Percentiles rank a stretch among this genome's conserved stretches.
phyloP scores from a whole-genome alignment of 1,140 invertebrate genomes.

The Dinoponera quadriceps region DNA sequence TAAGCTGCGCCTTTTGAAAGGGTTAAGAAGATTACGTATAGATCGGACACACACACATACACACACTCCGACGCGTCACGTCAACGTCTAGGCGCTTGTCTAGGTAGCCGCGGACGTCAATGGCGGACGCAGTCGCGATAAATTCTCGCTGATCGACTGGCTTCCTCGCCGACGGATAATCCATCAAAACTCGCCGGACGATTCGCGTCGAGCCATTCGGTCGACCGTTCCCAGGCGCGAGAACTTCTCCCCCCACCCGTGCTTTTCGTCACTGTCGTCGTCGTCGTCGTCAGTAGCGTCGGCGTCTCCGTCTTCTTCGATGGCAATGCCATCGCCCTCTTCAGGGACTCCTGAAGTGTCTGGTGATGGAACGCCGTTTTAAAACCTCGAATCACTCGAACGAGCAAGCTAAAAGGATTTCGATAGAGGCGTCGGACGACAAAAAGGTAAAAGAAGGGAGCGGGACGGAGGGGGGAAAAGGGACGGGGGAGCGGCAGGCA shows the following conservation, averaged over 20 bases:
- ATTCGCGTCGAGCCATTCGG: constrained; percentile 48
- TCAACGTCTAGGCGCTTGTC: constrained; percentile 38
- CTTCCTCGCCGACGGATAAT: constrained; percentile 64
- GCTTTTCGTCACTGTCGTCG: constrained; percentile 48
- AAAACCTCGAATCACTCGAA: constrained; percentile 74
- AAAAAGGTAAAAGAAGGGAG: constrained; percentile 52
- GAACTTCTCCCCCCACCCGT: constrained; percentile 58
- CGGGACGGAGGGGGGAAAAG: constrained; percentile 7
- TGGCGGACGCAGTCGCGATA: constrained; percentile 55
- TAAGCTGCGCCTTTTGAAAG: not conserved
- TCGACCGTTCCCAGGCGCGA: constrained; percentile 43
- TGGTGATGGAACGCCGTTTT: constrained; percentile 72
- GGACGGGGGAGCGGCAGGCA: not conserved
- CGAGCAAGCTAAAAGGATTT: constrained; percentile 74
- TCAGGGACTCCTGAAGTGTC: constrained; percentile 62
- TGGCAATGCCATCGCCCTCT: no score
- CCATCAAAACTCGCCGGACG: constrained; percentile 68
- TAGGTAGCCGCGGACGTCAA: constrained; percentile 39
- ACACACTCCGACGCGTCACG: not conserved
- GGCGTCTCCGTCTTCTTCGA: constrained; percentile 11
- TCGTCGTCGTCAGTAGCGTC: constrained; percentile 29
- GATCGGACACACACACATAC: not conserved
- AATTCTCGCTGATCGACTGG: constrained; percentile 66
- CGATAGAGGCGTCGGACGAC: constrained; percentile 68
- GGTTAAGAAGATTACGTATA: not conserved